Evolutionary conservation across 2,797 vertebrate species (phyloP), one percentile per base, ranked within the genome.

Genomic region (Gambusia yucatana): DNA sequence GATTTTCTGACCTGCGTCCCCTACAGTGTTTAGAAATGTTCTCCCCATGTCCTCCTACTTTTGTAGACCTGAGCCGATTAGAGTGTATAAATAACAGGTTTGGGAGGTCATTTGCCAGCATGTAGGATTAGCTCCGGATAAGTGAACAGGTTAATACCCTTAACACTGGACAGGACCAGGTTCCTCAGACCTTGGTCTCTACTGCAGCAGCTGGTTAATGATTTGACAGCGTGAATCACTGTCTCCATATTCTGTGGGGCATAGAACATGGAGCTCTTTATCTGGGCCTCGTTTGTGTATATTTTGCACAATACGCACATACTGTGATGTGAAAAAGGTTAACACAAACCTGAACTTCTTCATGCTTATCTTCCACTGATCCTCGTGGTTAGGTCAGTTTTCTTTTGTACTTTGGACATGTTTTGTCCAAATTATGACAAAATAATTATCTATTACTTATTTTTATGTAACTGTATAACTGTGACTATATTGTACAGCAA

Each of bases 61-160:
- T 28, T 74, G 61, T 44, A 69, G 57, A 36, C 76, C 71, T 90
- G 81, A 94, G 77, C 87, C 17, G 85, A 90, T 94, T 93, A 93
- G 63, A 59, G 39, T 8, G 85, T 90, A 86, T 88, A 92, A 92
- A 94, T 90, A 91, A 92, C 87, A 77, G 30, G 1, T 30, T 48
- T 36, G 47, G 17, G 39, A 75, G 76, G 72, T 69, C 76, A 79
- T 46, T 36, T 78, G 14, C 46, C 9, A 72, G 73, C 3, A 41
- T 43, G 36, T 41, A 28, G 72, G 91, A 88, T 92, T 88, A 88
- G 71, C 39, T 72, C 43, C 41, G 81, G 79, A 85, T 74, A 80
- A 77, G 55, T 73, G 72, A 41, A 81, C 39, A 43, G 65, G 50
- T 77, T 83, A 76, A 88, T 70, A 50, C 50, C 59, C 28, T 16